Evolutionary conservation across 2,113 vertebrate genomes (phyloP).

Genomic region (Ptyas mucosa): DNA sequence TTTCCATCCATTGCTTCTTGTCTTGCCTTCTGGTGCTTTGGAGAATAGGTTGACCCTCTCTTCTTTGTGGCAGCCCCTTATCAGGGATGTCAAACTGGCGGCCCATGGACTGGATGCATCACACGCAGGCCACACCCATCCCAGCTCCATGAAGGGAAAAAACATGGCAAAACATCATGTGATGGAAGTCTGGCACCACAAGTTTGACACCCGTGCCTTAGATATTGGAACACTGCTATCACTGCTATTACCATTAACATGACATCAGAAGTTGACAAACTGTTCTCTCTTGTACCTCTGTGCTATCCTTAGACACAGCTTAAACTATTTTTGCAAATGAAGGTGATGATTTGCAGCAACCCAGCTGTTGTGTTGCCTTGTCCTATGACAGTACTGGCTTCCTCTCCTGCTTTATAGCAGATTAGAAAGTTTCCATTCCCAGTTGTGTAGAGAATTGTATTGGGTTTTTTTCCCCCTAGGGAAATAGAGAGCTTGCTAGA

Average conservation of each 20-base stretch:
- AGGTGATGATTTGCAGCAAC: neutral
- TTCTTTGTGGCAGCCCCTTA: neutral
- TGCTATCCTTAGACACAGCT: neutral
- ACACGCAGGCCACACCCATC: accelerated
- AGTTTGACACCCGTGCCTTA: neutral
- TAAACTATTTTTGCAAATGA: neutral
- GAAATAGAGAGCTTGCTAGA: neutral
- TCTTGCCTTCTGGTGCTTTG: neutral
- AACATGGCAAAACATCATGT: too few relatives aligned
- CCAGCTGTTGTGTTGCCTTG: neutral
- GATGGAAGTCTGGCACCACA: too few relatives aligned
- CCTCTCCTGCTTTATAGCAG: neutral
- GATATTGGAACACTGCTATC: neutral
- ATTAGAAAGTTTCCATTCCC: neutral
- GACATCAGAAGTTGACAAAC: neutral
- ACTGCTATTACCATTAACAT: neutral
- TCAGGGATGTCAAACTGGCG: too few relatives aligned
- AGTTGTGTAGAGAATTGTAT: neutral
- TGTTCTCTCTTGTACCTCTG: neutral
- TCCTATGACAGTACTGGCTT: neutral
- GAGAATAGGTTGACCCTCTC: neutral
- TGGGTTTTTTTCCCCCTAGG: neutral
- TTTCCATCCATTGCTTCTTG: neutral
- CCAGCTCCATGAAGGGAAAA: too few relatives aligned
- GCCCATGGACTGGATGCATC: too few relatives aligned